These are phyloP conservation scores for Cyprinella venusta DNA, from an alignment of 2,797 vertebrate genomes.

Conservation along the genomic window DNA sequence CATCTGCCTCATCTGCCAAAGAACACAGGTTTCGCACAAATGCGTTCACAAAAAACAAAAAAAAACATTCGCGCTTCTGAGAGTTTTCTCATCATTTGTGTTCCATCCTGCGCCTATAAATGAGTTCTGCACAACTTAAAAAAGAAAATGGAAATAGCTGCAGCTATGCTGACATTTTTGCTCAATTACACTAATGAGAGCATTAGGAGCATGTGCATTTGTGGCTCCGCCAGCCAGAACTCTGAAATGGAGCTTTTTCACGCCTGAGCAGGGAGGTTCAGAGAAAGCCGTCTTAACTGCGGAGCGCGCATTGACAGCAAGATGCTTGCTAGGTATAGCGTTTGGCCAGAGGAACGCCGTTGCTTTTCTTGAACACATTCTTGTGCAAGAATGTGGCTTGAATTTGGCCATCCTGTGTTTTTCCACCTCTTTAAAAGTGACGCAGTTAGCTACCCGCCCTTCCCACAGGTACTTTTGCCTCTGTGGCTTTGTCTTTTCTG, in stretches of 20 bases:
- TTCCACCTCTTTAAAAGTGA: slow-evolving; percentile 31
- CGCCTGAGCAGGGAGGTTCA: slow-evolving; percentile 32
- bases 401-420: slow-evolving; percentile 1
- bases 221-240: slow-evolving; percentile 44
- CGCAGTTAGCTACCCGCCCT: neutral
- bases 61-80: neutral
- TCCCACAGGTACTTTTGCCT: slow-evolving; percentile 16
- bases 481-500: slow-evolving; percentile 71
- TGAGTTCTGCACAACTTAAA: slow-evolving; percentile 37
- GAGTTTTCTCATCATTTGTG: slow-evolving; percentile 45
- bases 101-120: slow-evolving; percentile 31
- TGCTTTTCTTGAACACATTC: slow-evolving; percentile 1
- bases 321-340: slow-evolving; percentile 1
- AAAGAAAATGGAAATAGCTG: slow-evolving; percentile 40
- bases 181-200: slow-evolving; percentile 58
- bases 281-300: slow-evolving; percentile 36
- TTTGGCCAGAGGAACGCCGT: neutral
- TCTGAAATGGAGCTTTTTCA: slow-evolving; percentile 54
- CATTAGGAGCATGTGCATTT: slow-evolving; percentile 46
- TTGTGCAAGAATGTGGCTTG: neutral
- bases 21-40: slow-evolving; percentile 27
- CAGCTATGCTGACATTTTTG: slow-evolving; percentile 52
- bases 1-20: slow-evolving; percentile 32
- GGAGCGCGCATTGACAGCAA: slow-evolving; percentile 17
- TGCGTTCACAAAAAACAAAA: slow-evolving; percentile 2